Evolutionary conservation across 2,797 vertebrate genomes (phyloP).

Genomic region (Lacerta viridis): DNA sequence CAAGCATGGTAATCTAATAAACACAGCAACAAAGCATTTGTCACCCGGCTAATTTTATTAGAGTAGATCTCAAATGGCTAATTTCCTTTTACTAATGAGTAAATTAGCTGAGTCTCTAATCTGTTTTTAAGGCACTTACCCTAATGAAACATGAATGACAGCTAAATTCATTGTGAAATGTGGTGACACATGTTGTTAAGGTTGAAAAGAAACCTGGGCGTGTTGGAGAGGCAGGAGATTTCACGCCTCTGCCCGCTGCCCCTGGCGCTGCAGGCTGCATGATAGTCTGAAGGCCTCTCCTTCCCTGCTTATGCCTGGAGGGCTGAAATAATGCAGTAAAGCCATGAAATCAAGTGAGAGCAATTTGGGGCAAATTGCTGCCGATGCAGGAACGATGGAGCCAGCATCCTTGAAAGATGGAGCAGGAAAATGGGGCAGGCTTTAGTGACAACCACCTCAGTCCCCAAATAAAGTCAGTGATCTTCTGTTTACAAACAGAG

Average conservation of each 20-base stretch:
- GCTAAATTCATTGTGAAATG: slow-evolving; percentile 39
- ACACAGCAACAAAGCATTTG: slow-evolving; percentile 63
- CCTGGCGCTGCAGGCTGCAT: not conserved
- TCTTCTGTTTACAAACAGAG: too few relatives aligned
- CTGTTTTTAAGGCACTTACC: slow-evolving; percentile 71
- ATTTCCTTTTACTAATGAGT: slow-evolving; percentile 72
- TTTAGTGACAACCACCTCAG: not conserved
- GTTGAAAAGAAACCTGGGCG: slow-evolving; percentile 35
- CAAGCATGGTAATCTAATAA: slow-evolving; percentile 61
- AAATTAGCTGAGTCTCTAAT: slow-evolving; percentile 68
- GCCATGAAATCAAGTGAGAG: not conserved
- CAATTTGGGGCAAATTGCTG: not conserved
- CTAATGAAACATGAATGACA: slow-evolving; percentile 64
- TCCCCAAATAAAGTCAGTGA: not conserved
- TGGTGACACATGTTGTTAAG: slow-evolving; percentile 9
- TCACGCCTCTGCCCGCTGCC: not conserved
- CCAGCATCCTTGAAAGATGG: not conserved
- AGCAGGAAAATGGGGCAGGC: not conserved
- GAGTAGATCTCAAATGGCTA: slow-evolving; percentile 72
- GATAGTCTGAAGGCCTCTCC: not conserved
- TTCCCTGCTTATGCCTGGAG: not conserved
- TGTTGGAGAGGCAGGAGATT: not conserved
- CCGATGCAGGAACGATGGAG: not conserved
- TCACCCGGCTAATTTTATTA: slow-evolving; percentile 68
- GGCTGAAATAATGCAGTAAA: not conserved